These are phyloP conservation scores for Pristionchus exspectatus DNA, from an alignment of 2,888 invertebrate species.

Conservation along the genomic window DNA sequence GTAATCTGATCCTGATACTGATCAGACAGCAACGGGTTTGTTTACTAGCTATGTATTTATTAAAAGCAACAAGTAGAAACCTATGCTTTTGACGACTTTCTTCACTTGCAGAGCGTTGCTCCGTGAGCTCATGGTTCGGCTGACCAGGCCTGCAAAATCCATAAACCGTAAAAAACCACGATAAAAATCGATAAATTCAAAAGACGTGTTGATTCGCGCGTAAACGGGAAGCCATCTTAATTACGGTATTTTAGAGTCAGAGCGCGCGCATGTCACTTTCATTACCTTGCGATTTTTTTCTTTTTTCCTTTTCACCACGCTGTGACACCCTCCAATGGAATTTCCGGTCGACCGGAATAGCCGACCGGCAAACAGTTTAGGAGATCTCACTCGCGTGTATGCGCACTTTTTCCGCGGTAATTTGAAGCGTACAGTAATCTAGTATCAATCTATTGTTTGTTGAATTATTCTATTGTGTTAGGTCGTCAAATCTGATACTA, in stretches of 20 bases:
- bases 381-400: too few species aligned
- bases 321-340: too few species aligned
- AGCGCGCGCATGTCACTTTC: neutral
- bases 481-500: too few species aligned
- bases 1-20: too few species aligned
- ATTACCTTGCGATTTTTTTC: too few species aligned
- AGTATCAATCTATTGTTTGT: too few species aligned
- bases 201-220: neutral
- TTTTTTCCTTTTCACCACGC: too few species aligned
- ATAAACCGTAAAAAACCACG: neutral
- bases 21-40: neutral
- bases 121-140: constrained; percentile 20
- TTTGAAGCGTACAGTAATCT: too few species aligned
- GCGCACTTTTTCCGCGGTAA: too few species aligned
- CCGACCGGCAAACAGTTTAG: too few species aligned
- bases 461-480: too few species aligned
- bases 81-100: neutral
- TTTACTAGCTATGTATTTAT: neutral
- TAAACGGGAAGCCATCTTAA: neutral
- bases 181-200: constrained; percentile 1
- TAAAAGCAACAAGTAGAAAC: neutral
- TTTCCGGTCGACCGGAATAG: too few species aligned
- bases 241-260: neutral
- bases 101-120: neutral
- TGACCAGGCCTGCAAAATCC: neutral